Conservation (phyloP, 2,888 invertebrate species). For the Thera britannica region DNA sequence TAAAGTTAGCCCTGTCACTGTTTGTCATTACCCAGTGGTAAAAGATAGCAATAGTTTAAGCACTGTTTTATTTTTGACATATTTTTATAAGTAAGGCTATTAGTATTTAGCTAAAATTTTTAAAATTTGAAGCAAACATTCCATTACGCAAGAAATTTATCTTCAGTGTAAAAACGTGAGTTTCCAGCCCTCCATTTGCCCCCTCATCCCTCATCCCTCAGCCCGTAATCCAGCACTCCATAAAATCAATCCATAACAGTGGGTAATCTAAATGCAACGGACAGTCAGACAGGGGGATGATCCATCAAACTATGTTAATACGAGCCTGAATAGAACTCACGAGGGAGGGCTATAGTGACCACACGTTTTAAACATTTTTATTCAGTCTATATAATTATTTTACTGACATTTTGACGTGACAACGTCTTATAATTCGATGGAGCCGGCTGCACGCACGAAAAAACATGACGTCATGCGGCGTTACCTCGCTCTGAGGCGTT, state of each 20-base stretch:
- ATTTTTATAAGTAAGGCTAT: too few relatives aligned
- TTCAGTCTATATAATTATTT: too few relatives aligned
- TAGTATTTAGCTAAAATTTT: too few relatives aligned
- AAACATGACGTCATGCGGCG: too few relatives aligned
- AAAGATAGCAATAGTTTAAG: too few relatives aligned
- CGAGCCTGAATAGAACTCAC: conserved; percentile 30
- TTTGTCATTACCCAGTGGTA: too few relatives aligned
- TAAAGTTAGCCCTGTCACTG: too few relatives aligned
- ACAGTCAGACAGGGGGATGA: conserved; percentile 54
- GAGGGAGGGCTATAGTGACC: conserved; percentile 37
- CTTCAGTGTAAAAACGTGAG: background rate
- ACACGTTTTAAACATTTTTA: background rate
- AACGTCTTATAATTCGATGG: too few relatives aligned
- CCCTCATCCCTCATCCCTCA: background rate
- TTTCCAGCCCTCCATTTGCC: background rate
- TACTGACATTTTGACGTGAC: too few relatives aligned
- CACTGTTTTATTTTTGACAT: too few relatives aligned
- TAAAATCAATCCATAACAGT: conserved; percentile 69
- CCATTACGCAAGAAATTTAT: background rate
- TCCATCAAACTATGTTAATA: conserved; percentile 74
- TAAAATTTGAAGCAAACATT: background rate
- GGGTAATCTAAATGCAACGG: conserved; percentile 51
- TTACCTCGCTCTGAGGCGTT: too few relatives aligned
- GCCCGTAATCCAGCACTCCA: conserved; percentile 42
- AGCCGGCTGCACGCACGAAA: too few relatives aligned